Percentiles rank a stretch among this genome's conserved stretches.
Conservation (phyloP, 2,888 invertebrate species). For the Gastracanthus pulcherrimus region DNA sequence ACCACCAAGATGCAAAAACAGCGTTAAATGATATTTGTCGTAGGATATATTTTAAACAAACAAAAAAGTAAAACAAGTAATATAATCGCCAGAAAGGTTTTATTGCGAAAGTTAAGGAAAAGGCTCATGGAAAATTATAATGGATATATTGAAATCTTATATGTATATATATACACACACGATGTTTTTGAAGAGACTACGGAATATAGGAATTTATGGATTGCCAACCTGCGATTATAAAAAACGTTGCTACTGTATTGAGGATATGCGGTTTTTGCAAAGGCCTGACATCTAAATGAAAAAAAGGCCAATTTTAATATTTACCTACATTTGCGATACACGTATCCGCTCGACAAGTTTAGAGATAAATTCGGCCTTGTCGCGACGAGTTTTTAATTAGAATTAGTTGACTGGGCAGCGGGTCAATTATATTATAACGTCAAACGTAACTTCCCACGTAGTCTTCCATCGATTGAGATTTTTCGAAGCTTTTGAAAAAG, state of each 20-base stretch:
- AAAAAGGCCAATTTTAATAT: conserved; percentile 52
- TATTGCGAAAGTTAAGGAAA: neutral
- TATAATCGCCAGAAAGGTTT: conserved; percentile 7
- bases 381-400: conserved; percentile 44
- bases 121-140: conserved; percentile 17
- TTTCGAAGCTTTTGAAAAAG: neutral
- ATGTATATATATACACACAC: conserved; percentile 29
- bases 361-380: conserved; percentile 1
- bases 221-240: conserved; percentile 50
- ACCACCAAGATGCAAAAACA: conserved; percentile 57
- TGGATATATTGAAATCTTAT: conserved; percentile 26
- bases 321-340: conserved; percentile 47
- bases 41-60: conserved; percentile 69
- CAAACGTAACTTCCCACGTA: conserved; percentile 44
- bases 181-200: too few relatives aligned
- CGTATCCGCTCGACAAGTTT: conserved; percentile 25
- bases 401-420: conserved; percentile 2
- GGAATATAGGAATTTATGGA: conserved; percentile 12
- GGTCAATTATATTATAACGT: conserved; percentile 46
- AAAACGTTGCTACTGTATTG: conserved; percentile 38
- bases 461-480: conserved; percentile 49
- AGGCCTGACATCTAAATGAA: conserved; percentile 34
- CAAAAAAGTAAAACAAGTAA: conserved; percentile 59
- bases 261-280: conserved; percentile 44
- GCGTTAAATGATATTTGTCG: conserved; percentile 67